Evolutionary conservation across 2,888 invertebrate genomes (phyloP).

Genomic region (Chymomyza amoena): DNA sequence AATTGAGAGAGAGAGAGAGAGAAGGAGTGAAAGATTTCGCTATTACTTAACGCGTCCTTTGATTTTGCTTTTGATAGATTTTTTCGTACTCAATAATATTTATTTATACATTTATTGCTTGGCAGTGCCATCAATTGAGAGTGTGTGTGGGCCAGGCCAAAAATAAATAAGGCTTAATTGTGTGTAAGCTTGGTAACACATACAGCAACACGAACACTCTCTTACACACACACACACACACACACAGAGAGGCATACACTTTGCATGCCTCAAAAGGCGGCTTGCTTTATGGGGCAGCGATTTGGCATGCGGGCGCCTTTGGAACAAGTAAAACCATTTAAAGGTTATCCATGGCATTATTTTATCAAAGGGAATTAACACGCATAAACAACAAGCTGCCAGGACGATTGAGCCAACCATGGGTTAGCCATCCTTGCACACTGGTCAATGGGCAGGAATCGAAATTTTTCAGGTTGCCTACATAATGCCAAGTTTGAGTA

Average conservation of each 20-base stretch:
- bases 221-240: neutral
- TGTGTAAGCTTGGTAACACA: constrained; percentile 39
- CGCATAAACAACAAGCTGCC: constrained; percentile 62
- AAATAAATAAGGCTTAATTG: constrained; percentile 72
- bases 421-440: neutral
- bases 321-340: constrained; percentile 54
- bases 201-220: neutral
- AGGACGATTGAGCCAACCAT: neutral
- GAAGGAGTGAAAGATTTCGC: constrained; percentile 9
- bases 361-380: constrained; percentile 73
- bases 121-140: constrained; percentile 65
- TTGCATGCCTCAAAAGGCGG: constrained; percentile 31
- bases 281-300: constrained; percentile 44
- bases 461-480: too few species aligned
- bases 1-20: neutral
- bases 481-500: too few species aligned
- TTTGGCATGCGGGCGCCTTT: constrained; percentile 59
- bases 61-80: constrained; percentile 41
- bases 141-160: constrained; percentile 35
- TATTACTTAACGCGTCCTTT: constrained; percentile 56
- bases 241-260: neutral
- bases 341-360: constrained; percentile 73
- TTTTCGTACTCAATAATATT: constrained; percentile 62
- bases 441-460: neutral
- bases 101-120: constrained; percentile 74